Evolutionary conservation across 2,888 invertebrate genomes (phyloP).

Genomic region (Mimumesa dahlbomi): DNA sequence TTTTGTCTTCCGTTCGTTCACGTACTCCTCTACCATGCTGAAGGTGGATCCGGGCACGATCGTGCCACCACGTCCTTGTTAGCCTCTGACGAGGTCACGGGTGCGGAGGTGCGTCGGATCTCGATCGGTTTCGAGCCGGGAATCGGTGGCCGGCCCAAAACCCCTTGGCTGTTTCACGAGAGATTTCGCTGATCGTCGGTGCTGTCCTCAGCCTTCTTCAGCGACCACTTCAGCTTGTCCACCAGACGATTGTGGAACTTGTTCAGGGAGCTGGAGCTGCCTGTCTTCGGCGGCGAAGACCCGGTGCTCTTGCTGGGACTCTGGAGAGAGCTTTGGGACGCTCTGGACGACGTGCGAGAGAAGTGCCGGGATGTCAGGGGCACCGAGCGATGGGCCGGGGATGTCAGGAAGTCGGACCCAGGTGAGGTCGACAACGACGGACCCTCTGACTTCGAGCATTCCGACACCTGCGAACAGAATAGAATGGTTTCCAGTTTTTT

Average conservation of each 20-base stretch:
- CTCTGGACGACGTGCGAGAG: constrained; percentile 84
- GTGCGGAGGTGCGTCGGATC: constrained; percentile 78
- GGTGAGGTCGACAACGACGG: constrained; percentile 87
- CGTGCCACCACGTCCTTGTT: constrained; percentile 63
- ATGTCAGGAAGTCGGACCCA: constrained; percentile 82
- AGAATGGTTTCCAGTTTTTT: no score
- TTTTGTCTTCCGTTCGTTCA: not conserved
- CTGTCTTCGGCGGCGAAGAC: constrained; percentile 84
- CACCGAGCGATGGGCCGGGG: constrained; percentile 85
- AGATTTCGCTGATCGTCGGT: constrained; percentile 80
- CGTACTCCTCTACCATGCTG: constrained; percentile 63
- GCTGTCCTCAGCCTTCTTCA: constrained; percentile 83
- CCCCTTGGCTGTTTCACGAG: constrained; percentile 77
- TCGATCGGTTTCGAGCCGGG: constrained; percentile 78
- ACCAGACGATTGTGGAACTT: constrained; percentile 91
- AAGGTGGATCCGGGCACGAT: constrained; percentile 74
- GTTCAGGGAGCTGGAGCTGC: constrained; percentile 84
- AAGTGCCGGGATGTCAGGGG: constrained; percentile 85
- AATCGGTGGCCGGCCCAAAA: constrained; percentile 76
- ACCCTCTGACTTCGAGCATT: constrained; percentile 88
- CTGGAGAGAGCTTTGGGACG: constrained; percentile 84
- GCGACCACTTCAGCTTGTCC: constrained; percentile 88
- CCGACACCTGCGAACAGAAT: constrained; percentile 82
- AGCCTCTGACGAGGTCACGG: constrained; percentile 45
- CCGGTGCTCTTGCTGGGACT: constrained; percentile 86